phyloP scores from a whole-genome alignment of 2,888 invertebrate species.

The Mantis religiosa region DNA sequence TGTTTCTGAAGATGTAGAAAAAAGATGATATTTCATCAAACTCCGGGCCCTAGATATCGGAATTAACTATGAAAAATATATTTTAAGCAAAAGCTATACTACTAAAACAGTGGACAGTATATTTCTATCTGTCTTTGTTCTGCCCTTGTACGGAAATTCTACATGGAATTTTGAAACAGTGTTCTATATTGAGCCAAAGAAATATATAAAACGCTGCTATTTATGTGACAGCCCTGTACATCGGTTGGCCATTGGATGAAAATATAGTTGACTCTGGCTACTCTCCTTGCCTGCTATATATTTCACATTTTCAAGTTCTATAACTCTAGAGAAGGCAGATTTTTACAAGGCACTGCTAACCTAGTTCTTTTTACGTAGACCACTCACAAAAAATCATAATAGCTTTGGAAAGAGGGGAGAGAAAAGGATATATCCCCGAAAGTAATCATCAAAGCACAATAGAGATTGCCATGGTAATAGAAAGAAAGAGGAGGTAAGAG shows the following conservation, averaged over 20 bases:
- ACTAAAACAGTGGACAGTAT: background rate
- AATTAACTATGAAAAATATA: background rate
- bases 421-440: background rate
- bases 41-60: too few relatives aligned
- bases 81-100: background rate
- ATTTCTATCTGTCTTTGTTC: background rate
- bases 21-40: too few relatives aligned
- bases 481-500: background rate
- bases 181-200: background rate
- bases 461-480: background rate
- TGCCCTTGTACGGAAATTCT: too few relatives aligned
- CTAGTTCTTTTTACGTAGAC: background rate
- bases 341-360: background rate
- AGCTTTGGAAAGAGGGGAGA: background rate
- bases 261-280: background rate
- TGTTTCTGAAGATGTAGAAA: too few relatives aligned
- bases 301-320: background rate
- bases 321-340: background rate
- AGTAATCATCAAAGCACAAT: background rate
- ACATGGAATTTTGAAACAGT: background rate
- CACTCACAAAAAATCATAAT: background rate
- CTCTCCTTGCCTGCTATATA: background rate
- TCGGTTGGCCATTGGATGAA: background rate
- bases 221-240: background rate
- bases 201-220: background rate